Conservation (phyloP, 2,888 invertebrate genomes). For the Nephrotoma appendiculata region DNA sequence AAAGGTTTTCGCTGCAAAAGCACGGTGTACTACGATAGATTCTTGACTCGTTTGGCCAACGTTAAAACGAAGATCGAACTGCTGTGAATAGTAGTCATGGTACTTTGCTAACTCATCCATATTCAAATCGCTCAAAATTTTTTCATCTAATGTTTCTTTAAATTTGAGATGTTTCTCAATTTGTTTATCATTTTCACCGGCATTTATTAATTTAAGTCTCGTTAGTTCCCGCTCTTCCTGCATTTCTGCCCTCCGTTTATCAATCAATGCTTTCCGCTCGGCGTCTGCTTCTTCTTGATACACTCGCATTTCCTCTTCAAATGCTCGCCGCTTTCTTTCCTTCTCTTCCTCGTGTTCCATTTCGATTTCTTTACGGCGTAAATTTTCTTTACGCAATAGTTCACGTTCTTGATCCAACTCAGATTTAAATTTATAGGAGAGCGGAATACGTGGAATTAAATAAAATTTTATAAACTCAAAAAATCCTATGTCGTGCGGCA, state of each 20-base stretch:
- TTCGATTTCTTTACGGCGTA: background rate
- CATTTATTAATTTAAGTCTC: background rate
- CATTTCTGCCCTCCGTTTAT: background rate
- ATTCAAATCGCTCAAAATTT: background rate
- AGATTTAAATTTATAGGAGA: background rate
- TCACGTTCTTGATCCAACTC: background rate
- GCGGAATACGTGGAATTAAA: background rate
- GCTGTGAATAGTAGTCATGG: background rate
- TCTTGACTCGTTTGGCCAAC: background rate
- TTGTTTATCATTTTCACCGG: background rate
- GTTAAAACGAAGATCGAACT: background rate
- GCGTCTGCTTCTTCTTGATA: background rate
- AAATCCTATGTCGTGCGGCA: background rate
- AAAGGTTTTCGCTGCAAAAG: background rate
- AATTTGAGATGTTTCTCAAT: background rate
- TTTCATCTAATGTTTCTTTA: background rate
- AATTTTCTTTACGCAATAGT: background rate
- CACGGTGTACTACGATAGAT: background rate
- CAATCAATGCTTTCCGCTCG: background rate
- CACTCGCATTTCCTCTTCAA: background rate
- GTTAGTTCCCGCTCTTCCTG: background rate
- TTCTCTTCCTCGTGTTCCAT: background rate
- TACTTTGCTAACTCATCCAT: background rate
- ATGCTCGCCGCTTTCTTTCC: background rate
- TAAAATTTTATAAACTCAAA: background rate